Evolutionary conservation across 2,797 vertebrate species (phyloP).

Genomic region (Erpetoichthys calabaricus): DNA sequence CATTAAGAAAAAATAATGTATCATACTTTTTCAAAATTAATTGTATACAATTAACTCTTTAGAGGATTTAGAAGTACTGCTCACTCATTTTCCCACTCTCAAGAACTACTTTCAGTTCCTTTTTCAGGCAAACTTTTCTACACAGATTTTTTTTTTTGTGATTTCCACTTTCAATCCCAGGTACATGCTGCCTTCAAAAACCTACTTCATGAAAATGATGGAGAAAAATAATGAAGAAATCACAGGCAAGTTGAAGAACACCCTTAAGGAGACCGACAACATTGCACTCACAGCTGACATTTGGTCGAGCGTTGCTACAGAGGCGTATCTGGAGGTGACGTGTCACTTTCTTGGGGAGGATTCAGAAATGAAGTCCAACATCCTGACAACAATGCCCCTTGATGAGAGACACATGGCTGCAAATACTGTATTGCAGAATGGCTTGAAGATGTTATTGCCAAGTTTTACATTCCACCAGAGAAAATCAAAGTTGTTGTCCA

Average conservation of each 20-base stretch:
- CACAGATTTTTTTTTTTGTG: no score
- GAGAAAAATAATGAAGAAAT: no score
- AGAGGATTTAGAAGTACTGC: no score
- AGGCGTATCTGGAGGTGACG: slow-evolving; percentile 15
- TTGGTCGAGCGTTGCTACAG: slow-evolving; percentile 14
- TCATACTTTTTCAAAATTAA: no score
- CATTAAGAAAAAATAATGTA: no score
- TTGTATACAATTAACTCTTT: no score
- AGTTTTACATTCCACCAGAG: slow-evolving; percentile 13
- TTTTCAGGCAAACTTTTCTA: no score
- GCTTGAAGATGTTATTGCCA: slow-evolving; percentile 13
- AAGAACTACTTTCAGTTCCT: no score
- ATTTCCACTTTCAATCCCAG: slow-evolving; percentile 8
- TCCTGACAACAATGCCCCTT: no score
- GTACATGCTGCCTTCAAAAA: slow-evolving; percentile 11
- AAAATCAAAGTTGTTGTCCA: slow-evolving; percentile 21
- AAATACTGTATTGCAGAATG: slow-evolving; percentile 21
- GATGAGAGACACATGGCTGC: slow-evolving; percentile 7
- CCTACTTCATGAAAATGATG: neutral
- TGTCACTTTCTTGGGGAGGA: slow-evolving; percentile 14
- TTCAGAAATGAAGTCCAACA: slow-evolving; percentile 12
- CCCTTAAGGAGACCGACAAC: slow-evolving; percentile 3
- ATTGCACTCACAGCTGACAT: slow-evolving; percentile 15
- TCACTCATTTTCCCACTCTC: no score
- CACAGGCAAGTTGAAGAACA: slow-evolving; percentile 4